Evolutionary conservation across 2,888 invertebrate genomes (phyloP).

Genomic region (Scaptomyza flava): DNA sequence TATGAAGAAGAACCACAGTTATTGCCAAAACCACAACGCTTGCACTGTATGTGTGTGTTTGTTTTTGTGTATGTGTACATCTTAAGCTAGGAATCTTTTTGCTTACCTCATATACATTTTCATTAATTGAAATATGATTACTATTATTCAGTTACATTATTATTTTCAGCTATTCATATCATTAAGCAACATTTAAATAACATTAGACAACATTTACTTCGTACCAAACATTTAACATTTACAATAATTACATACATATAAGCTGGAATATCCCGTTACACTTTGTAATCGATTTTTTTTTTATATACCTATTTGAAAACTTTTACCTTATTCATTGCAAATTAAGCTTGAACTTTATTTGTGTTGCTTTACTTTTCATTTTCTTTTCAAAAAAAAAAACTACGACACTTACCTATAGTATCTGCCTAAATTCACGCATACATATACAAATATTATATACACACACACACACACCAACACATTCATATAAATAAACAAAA

Average conservation of each 20-base stretch:
- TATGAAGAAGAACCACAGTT: not conserved
- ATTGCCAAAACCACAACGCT: not conserved
- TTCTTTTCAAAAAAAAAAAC: no score
- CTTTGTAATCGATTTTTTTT: no score
- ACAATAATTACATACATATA: no score
- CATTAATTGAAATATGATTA: no score
- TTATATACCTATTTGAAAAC: not conserved
- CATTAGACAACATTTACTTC: no score
- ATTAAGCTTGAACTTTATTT: not conserved
- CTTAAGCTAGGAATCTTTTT: not conserved
- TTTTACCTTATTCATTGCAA: no score
- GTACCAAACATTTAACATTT: no score
- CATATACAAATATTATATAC: slow-evolving; percentile 1
- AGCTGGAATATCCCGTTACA: no score
- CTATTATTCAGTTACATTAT: no score
- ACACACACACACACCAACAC: slow-evolving; percentile 16
- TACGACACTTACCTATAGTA: not conserved
- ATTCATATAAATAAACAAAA: not conserved
- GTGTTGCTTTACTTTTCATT: not conserved
- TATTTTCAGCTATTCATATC: no score
- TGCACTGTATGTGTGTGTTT: not conserved
- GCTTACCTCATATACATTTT: no score
- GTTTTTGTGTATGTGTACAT: not conserved
- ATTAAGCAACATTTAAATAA: no score
- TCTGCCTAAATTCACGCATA: not conserved